Evolutionary conservation across 2,113 vertebrate genomes (phyloP).

Genomic region (Sinosuthora webbiana): DNA sequence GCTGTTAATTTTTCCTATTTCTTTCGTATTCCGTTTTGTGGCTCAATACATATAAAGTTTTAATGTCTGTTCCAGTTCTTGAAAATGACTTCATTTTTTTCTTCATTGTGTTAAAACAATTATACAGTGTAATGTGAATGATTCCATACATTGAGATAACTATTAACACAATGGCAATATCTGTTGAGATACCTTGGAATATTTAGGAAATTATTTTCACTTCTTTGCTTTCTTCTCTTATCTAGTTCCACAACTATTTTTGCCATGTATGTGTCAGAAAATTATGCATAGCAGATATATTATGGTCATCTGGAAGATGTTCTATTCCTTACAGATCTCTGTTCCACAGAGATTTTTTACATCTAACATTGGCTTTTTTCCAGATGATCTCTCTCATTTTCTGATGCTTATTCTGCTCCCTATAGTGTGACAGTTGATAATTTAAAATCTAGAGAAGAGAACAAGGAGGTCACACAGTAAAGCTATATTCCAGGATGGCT

Average conservation of each 20-base stretch:
- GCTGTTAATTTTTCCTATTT: constrained; percentile 18
- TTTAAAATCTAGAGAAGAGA: not conserved
- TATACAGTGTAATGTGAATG: not conserved
- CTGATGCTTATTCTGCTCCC: not conserved
- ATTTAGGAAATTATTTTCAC: not conserved
- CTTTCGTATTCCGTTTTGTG: not conserved
- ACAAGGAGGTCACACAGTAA: not conserved
- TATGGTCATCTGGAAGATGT: not conserved
- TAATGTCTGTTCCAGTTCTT: not conserved
- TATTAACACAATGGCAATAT: not conserved
- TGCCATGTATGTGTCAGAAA: not conserved
- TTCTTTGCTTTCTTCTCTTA: not conserved
- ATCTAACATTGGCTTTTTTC: not conserved
- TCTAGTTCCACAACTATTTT: not conserved
- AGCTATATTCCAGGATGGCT: not conserved
- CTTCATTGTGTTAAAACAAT: not conserved
- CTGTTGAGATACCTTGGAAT: not conserved
- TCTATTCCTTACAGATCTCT: not conserved
- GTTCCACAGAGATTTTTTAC: not conserved
- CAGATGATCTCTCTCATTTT: not conserved
- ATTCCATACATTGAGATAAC: not conserved
- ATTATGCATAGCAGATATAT: not conserved
- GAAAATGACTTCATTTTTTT: not conserved
- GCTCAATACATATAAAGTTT: not conserved
- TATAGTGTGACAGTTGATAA: not conserved